Evolutionary conservation across 1,140 invertebrate genomes (phyloP), one percentile per base, ranked within the genome.

Genomic region (Ostrea edulis): DNA sequence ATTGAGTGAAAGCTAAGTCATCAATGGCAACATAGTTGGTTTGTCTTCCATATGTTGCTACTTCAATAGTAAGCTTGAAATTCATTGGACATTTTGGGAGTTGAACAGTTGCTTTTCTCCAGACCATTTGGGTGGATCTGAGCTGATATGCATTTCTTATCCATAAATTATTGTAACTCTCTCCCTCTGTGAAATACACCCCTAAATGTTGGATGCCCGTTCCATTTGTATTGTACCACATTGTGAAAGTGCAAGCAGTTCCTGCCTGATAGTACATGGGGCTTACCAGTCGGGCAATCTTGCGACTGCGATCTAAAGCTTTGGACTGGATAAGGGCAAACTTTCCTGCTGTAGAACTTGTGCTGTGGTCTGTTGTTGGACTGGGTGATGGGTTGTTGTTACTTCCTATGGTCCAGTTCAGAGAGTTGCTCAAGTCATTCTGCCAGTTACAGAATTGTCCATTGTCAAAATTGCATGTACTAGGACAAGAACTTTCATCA

Each of bases 1-100:
- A 92, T 20, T 90, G 89, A 17, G 86, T 82, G 55, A 93, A 93
- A 22, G 89, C 85, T 8, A 92, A 71, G 86, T 93, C 93, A 90
- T 93, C 93, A 85, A 93, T 89, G 35, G 92, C 92, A 65, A 93
- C 88, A 84, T 90, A 92, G 17, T 91, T 84, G 55, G 82, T 81
- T 8, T n/a, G 82, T 55, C 62, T 35, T 29, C 85, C 82, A 82
- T 82, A 88, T 54, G 88, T 88, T 52, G 65, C 84, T 52, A 90
- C 92, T 86, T 93, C 91, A 77, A 94, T 84, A 7, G 93, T 90
- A 9, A 94, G 87, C 87, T 93, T 91, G 87, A 94, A 94, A 17
- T 92, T 84, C 20, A 91, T 91, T 11, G 91, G 87, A 90, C 94
- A 94, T 12, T 86, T 62, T 51, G 93, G 93, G 8, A 94, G 81